A percentile compares a stretch with the other conserved stretches of the same genome.
Conservation (phyloP, 2,888 invertebrate genomes). For the Poecilus cupreus region DNA sequence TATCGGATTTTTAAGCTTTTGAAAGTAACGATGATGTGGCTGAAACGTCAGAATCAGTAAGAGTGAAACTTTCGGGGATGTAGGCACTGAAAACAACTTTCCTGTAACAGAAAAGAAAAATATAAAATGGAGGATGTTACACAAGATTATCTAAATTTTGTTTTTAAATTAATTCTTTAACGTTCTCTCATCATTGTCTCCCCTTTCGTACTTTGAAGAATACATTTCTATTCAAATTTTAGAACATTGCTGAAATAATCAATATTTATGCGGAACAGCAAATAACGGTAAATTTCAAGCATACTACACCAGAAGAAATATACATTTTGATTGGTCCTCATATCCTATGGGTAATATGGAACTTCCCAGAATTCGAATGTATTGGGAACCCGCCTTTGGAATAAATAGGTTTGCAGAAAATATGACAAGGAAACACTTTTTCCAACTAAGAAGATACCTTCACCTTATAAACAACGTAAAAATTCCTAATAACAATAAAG, state of each 20-base stretch:
- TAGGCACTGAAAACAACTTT: neutral
- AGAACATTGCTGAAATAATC: neutral
- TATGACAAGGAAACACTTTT: constrained; percentile 16
- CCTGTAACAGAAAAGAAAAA: neutral
- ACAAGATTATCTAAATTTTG: neutral
- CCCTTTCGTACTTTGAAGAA: neutral
- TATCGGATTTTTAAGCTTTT: neutral
- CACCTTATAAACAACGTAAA: neutral
- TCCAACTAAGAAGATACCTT: constrained; percentile 10
- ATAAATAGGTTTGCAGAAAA: constrained; percentile 4
- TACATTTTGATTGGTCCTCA: no score
- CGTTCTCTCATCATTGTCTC: neutral
- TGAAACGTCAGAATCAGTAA: neutral
- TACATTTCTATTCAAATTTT: neutral
- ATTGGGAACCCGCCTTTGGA: constrained; percentile 1
- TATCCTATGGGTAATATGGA: neutral
- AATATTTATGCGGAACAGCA: neutral
- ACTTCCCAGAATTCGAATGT: neutral
- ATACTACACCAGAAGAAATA: constrained; percentile 1
- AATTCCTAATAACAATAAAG: constrained; percentile 1
- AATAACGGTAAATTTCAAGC: constrained; percentile 6
- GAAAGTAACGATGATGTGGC: neutral
- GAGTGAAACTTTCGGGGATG: neutral
- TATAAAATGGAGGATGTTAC: neutral
- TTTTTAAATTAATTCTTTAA: neutral